Conservation (phyloP, 2,797 vertebrate species). For the Otolemur crassicaudatus region DNA sequence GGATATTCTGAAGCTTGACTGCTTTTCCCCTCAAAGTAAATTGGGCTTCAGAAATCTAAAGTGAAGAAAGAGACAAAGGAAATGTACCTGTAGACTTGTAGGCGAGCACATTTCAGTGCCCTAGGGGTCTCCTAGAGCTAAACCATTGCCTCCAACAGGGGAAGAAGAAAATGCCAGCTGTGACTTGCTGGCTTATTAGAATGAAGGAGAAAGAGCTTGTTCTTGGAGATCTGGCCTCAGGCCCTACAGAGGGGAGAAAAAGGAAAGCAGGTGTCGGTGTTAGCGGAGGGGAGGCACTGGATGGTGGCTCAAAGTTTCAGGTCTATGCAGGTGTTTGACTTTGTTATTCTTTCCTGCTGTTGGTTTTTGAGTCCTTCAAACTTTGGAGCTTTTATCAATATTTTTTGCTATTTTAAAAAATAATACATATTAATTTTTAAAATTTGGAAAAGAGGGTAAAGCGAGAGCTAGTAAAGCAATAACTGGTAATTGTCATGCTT, state of each 20-base stretch:
- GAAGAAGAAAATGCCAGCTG: neutral
- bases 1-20: neutral
- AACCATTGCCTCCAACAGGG: neutral
- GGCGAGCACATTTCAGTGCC: neutral
- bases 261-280: neutral
- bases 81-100: neutral
- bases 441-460: neutral
- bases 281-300: neutral
- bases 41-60: conserved; percentile 19
- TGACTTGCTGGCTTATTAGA: neutral
- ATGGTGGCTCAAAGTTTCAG: neutral
- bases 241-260: neutral
- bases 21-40: neutral
- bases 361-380: conserved; percentile 13
- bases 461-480: neutral
- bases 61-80: neutral
- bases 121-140: neutral
- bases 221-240: neutral
- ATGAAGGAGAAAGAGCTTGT: neutral
- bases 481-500: neutral
- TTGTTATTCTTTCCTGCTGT: neutral
- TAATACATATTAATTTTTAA: neutral
- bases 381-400: neutral
- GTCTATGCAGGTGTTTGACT: neutral
- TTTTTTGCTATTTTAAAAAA: neutral